Conservation (phyloP, 2,888 invertebrate species). For the Scaptomyza caliginosa region DNA sequence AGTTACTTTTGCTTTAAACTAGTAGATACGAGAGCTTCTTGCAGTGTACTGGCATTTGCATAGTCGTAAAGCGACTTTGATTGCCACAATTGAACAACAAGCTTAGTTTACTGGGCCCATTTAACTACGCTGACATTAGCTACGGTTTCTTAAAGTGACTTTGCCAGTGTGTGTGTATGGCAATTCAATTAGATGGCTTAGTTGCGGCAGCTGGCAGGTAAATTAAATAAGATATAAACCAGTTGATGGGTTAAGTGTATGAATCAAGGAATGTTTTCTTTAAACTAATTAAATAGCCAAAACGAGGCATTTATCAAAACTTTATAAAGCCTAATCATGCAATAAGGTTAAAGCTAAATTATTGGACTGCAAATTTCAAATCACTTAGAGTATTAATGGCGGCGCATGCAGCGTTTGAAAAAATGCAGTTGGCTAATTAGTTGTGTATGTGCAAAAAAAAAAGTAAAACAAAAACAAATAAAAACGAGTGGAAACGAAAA, state of each 20-base stretch:
- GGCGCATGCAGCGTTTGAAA: constrained; percentile 19
- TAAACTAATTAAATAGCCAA: background rate
- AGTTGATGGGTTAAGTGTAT: background rate
- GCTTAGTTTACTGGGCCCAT: constrained; percentile 43
- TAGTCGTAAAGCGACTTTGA: constrained; percentile 51
- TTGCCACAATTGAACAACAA: constrained; percentile 60
- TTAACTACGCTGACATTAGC: constrained; percentile 60
- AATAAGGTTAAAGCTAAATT: constrained; percentile 21
- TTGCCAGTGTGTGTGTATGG: constrained; percentile 27
- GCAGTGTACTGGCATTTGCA: constrained; percentile 61
- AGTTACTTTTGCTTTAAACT: too few species aligned
- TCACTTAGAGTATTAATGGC: constrained; percentile 25
- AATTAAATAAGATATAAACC: constrained; percentile 10
- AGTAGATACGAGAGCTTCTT: too few species aligned
- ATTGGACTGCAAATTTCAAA: constrained; percentile 9
- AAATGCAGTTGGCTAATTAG: constrained; percentile 67
- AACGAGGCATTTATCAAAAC: constrained; percentile 17
- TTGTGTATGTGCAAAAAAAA: constrained; percentile 43
- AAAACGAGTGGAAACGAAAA: too few species aligned
- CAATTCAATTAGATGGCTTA: constrained; percentile 65
- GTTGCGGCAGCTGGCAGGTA: constrained; percentile 1
- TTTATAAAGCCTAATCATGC: constrained; percentile 53
- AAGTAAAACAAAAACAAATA: constrained; percentile 26
- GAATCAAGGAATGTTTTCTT: background rate
- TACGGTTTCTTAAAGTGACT: constrained; percentile 7